Evolutionary conservation across 2,113 vertebrate genomes (phyloP), one percentile per base, ranked within the genome.

Genomic region (Sorex fumeus): DNA sequence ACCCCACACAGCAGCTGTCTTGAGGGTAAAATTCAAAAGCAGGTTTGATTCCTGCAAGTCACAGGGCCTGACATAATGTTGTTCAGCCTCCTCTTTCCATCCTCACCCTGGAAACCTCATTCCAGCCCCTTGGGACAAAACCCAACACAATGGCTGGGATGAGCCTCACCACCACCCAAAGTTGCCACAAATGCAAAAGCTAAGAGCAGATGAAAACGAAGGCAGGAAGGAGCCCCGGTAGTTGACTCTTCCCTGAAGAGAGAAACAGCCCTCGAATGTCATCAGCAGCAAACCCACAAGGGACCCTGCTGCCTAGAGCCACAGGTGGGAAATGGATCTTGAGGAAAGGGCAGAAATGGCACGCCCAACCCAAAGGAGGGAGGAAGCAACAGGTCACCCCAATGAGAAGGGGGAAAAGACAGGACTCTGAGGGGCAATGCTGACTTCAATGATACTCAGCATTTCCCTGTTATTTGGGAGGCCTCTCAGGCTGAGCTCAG

Each of bases 351-450:
- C 40, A 19, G 3, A 57, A 60, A 60, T 19, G 57, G 32, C 6
- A 72, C 32, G 77, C 94, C 84, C 93, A 13, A 53, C 72, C 79
- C n/a, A 72, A 12, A 66, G 82, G 32, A 69, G 7, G 7, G n/a
- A 69, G 19, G 77, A 72, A 36, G 74, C 67, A 75, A 88, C 5
- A 9, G 74, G 70, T 71, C 43, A 50, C 60, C 72, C 71, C 57
- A n/a, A 1, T 0, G 57, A 72, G 64, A 34, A 25, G n/a, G 40
- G n/a, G 40, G 53, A 12, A 15, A 67, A 47, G 19, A 72, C 8
- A 47, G 62, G 71, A 60, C 19, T 64, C 34, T 9, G 43, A 70
- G 64, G 57, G 75, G 18, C 40, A 70, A 9, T 7, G 71, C 16
- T 25, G 40, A 50, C 28, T 57, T 87, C 4, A 70, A 78, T 66